These are phyloP conservation scores for Pagrus major DNA, from an alignment of 2,113 vertebrate genomes.

Conservation along the genomic window DNA sequence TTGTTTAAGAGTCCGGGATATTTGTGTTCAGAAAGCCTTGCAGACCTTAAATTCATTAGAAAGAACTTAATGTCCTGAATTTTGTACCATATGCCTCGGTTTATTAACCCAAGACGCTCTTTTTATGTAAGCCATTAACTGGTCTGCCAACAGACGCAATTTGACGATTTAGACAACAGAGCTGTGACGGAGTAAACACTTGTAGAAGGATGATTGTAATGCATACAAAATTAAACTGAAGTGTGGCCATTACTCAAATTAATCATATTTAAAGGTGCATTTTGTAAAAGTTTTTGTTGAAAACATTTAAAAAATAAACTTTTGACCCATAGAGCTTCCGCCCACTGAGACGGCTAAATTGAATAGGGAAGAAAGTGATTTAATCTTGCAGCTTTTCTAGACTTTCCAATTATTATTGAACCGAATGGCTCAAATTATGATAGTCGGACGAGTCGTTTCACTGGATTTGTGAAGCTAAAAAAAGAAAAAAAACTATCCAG, in stretches of 20 bases:
- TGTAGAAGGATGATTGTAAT: neutral
- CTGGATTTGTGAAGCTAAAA: too few relatives aligned
- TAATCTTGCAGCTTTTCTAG: too few relatives aligned
- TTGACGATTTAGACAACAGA: neutral
- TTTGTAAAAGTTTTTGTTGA: too few relatives aligned
- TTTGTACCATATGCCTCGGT: constrained; percentile 6
- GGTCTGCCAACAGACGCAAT: neutral
- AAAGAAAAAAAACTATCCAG: too few relatives aligned
- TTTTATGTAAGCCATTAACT: constrained; percentile 10
- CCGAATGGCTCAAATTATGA: too few relatives aligned
- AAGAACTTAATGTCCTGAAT: constrained; percentile 45
- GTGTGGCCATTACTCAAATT: neutral
- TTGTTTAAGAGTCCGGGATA: neutral
- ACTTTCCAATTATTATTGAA: too few relatives aligned
- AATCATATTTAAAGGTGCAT: too few relatives aligned
- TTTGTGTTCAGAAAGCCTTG: constrained; percentile 22
- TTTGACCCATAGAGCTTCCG: too few relatives aligned
- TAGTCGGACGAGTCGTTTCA: too few relatives aligned
- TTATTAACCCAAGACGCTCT: neutral
- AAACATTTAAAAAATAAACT: too few relatives aligned
- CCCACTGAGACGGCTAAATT: too few relatives aligned
- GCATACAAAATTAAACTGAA: neutral
- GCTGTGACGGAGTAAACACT: neutral
- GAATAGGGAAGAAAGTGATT: too few relatives aligned
- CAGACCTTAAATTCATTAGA: constrained; percentile 31